phyloP scores from a whole-genome alignment of 2,888 invertebrate genomes.

The Agriotes lineatus region DNA sequence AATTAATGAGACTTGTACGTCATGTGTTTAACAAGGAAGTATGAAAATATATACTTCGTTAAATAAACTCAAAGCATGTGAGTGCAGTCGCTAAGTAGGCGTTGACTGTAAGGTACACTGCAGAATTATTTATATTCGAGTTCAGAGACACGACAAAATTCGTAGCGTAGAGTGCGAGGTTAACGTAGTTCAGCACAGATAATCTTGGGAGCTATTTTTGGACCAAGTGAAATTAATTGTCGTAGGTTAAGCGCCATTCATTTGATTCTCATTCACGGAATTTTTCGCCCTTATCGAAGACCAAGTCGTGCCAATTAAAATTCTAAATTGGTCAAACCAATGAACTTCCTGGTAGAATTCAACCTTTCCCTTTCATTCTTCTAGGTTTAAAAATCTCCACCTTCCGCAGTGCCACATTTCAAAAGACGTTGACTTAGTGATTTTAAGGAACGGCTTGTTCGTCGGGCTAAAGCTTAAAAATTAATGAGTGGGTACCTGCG shows the following conservation, averaged over 20 bases:
- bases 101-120: constrained; percentile 31
- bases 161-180: background rate
- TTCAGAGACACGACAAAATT: constrained; percentile 33
- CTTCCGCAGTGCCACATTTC: no score
- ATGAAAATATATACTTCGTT: constrained; percentile 27
- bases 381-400: no score
- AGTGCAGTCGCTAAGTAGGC: constrained; percentile 29
- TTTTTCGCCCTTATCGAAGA: background rate
- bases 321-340: background rate
- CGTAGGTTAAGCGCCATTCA: background rate
- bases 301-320: background rate
- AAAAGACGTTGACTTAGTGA: no score
- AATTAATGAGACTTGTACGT: constrained; percentile 27
- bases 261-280: background rate
- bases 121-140: constrained; percentile 36
- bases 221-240: background rate
- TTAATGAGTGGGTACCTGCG: background rate
- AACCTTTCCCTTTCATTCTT: no score
- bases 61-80: constrained; percentile 18
- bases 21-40: constrained; percentile 33
- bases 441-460: background rate
- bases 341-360: no score
- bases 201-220: background rate
- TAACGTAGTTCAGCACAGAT: background rate
- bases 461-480: background rate